A percentile compares a stretch with the other conserved stretches of the same genome.
phyloP scores from a whole-genome alignment of 2,888 invertebrate species.

The Coleophora flavipennella region DNA sequence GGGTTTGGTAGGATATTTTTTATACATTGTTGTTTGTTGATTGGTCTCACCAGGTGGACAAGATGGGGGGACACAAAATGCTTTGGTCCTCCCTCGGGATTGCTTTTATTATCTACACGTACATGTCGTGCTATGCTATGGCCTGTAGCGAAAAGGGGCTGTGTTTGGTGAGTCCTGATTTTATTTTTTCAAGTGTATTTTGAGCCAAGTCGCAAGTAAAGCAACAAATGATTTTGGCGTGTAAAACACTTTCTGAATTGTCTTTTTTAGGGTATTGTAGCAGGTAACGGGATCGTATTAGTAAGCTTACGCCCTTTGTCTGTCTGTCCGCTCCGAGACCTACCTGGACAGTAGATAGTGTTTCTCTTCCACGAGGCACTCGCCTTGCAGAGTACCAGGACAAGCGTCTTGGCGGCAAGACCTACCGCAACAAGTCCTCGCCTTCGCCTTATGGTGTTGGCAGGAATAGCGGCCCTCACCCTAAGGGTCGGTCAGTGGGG shows the following conservation, averaged over 20 bases:
- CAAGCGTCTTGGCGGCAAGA: too few relatives aligned
- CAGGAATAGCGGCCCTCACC: too few relatives aligned
- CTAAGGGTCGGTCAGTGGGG: too few relatives aligned
- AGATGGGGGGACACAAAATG: conserved; percentile 46
- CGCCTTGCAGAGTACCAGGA: too few relatives aligned
- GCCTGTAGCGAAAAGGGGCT: conserved; percentile 51
- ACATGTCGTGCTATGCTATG: conserved; percentile 26
- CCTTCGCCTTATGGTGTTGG: too few relatives aligned
- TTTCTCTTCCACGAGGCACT: too few relatives aligned
- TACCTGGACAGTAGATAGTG: too few relatives aligned
- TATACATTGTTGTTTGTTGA: conserved; percentile 16
- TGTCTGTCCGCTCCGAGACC: neutral
- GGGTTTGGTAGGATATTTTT: conserved; percentile 2
- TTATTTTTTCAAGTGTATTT: neutral
- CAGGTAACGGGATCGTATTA: too few relatives aligned
- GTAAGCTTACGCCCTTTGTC: neutral
- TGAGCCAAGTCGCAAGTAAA: too few relatives aligned
- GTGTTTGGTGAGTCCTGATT: conserved; percentile 41
- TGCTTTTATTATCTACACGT: conserved; percentile 25
- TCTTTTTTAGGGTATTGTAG: too few relatives aligned
- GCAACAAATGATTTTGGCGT: too few relatives aligned
- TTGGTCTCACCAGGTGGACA: conserved; percentile 13
- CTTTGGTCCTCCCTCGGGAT: conserved; percentile 54
- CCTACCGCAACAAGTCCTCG: too few relatives aligned
- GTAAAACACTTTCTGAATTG: neutral